phyloP scores from a whole-genome alignment of 2,888 invertebrate species.

The Glaucopsyche alexis region DNA sequence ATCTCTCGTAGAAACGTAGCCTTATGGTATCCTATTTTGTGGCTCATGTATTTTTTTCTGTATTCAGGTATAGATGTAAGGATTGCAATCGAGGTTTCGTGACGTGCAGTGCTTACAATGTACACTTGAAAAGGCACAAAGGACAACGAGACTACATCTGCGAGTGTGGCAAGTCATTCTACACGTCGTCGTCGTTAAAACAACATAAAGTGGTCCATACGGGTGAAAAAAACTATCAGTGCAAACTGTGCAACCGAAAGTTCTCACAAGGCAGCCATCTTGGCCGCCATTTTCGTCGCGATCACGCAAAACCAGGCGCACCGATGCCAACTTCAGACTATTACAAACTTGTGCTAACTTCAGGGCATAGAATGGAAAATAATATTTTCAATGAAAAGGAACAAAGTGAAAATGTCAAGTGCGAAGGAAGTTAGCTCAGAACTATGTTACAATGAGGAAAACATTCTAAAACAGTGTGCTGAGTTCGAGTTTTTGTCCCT shows the following conservation, averaged over 20 bases:
- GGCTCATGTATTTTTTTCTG: not conserved
- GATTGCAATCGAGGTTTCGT: constrained; percentile 69
- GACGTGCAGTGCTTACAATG: constrained; percentile 66
- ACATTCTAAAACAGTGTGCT: no score
- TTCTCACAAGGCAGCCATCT: constrained; percentile 71
- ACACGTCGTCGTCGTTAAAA: constrained; percentile 69
- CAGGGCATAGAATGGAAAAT: constrained; percentile 11
- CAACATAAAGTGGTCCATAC: constrained; percentile 71
- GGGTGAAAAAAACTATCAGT: constrained; percentile 71
- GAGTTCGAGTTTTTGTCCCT: no score
- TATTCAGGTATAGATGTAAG: constrained; percentile 63
- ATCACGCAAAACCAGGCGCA: constrained; percentile 61
- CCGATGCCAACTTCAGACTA: constrained; percentile 59
- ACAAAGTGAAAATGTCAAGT: constrained; percentile 30
- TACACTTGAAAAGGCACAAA: constrained; percentile 68
- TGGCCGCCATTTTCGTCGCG: constrained; percentile 66
- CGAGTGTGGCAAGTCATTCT: constrained; percentile 73
- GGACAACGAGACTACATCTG: constrained; percentile 70
- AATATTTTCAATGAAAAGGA: constrained; percentile 18
- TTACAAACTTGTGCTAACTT: constrained; percentile 54
- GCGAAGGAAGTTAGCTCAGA: constrained; percentile 27
- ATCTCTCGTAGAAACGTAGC: no score
- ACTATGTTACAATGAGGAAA: no score
- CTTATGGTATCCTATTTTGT: no score
- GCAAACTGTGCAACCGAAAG: constrained; percentile 68